Conservation (phyloP, 1,140 invertebrate species). For the Neuroterus valhalla region DNA sequence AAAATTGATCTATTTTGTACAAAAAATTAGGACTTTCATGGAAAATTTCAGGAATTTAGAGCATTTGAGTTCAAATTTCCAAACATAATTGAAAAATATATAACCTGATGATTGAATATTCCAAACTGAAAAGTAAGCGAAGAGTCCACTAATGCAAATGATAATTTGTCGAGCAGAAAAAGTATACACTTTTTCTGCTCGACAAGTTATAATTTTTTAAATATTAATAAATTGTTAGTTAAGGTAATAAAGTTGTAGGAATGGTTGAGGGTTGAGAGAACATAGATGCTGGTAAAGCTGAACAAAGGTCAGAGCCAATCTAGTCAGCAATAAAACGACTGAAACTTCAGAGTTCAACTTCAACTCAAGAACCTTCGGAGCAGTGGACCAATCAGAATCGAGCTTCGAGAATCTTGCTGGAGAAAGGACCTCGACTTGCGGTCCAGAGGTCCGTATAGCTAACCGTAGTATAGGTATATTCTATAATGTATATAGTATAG, state of each 20-base stretch:
- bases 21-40: too few relatives aligned
- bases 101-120: too few relatives aligned
- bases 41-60: too few relatives aligned
- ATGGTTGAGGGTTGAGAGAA: neutral
- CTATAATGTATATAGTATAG: constrained; percentile 41
- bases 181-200: too few relatives aligned
- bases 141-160: too few relatives aligned
- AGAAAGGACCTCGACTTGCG: constrained; percentile 57
- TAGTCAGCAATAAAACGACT: constrained; percentile 36
- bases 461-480: constrained; percentile 48
- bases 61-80: too few relatives aligned
- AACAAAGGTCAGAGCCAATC: constrained; percentile 54
- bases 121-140: too few relatives aligned
- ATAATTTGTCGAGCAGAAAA: too few relatives aligned
- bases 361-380: constrained; percentile 53
- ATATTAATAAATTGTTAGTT: neutral
- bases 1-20: too few relatives aligned
- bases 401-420: constrained; percentile 54
- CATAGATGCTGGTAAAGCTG: constrained; percentile 12
- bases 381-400: constrained; percentile 54
- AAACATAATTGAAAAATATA: too few relatives aligned
- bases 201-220: too few relatives aligned
- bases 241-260: neutral
- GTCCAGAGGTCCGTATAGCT: constrained; percentile 61
- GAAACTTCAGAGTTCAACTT: constrained; percentile 40